These are phyloP conservation scores for Germaria angustata DNA, from an alignment of 2,888 invertebrate genomes.

Conservation along the genomic window DNA sequence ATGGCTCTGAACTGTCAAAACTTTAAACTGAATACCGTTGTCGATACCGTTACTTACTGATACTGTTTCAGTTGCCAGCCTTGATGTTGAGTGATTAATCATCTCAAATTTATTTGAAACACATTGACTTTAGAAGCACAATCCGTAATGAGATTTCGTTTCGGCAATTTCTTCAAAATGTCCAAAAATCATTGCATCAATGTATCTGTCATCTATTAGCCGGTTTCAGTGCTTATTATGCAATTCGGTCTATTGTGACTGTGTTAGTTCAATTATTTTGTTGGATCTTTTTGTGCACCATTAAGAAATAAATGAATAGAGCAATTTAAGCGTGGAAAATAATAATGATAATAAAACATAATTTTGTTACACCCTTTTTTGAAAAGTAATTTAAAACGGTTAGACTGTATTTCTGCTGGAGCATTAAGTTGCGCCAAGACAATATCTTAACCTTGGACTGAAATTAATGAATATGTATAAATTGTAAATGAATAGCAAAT, in stretches of 20 bases:
- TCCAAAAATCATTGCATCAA: too few species aligned
- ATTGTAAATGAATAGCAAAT: neutral
- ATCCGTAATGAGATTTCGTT: too few species aligned
- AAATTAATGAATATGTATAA: constrained; percentile 33
- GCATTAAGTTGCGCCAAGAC: constrained; percentile 46
- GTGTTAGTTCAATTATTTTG: too few species aligned
- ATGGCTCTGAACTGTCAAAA: too few species aligned
- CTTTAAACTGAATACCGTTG: neutral
- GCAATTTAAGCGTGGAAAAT: constrained; percentile 10
- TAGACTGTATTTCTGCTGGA: constrained; percentile 27
- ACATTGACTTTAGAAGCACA: too few species aligned
- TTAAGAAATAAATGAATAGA: neutral
- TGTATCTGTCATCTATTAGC: too few species aligned
- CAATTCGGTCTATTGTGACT: too few species aligned
- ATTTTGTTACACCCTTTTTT: constrained; percentile 44
- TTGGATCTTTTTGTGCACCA: too few species aligned
- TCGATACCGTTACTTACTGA: neutral
- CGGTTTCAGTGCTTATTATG: too few species aligned
- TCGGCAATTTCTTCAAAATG: too few species aligned
- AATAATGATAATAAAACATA: constrained; percentile 5
- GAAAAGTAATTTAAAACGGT: constrained; percentile 52
- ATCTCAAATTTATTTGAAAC: neutral
- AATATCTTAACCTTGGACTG: constrained; percentile 55
- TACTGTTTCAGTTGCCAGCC: neutral
- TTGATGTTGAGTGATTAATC: neutral